Percentiles rank a stretch among this genome's conserved stretches.
Evolutionary conservation across 2,797 vertebrate genomes (phyloP).

Genomic region (Anabacerthia variegaticeps): DNA sequence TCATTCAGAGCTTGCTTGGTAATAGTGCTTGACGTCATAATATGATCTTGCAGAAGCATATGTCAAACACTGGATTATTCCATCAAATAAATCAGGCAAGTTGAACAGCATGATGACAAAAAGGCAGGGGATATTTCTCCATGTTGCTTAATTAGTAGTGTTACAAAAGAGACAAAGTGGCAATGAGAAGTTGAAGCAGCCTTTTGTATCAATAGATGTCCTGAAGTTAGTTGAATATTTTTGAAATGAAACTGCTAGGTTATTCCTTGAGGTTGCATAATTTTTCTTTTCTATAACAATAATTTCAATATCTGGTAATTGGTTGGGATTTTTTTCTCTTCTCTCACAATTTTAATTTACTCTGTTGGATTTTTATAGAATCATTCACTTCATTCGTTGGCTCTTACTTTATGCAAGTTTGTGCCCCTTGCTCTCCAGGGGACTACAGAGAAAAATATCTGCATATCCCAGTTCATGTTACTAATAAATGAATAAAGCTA

Average conservation of each 20-base stretch:
- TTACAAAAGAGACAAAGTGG: background rate
- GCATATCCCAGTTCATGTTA: background rate
- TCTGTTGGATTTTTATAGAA: background rate
- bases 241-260: background rate
- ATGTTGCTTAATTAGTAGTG: background rate
- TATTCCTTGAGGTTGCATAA: background rate
- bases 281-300: constrained; percentile 13
- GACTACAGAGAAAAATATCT: background rate
- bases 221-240: background rate
- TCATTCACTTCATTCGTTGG: background rate
- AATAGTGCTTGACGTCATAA: background rate
- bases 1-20: background rate
- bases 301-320: background rate
- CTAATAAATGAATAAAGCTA: constrained; percentile 43
- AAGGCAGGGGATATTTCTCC: background rate
- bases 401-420: background rate
- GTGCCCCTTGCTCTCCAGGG: background rate
- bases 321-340: background rate
- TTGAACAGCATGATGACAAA: background rate
- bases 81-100: background rate
- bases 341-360: background rate
- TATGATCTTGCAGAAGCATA: background rate
- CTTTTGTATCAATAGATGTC: background rate
- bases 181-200: background rate
- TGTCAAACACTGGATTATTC: background rate